Evolutionary conservation across 53 echinoderm and acorn worm species (phyloP), one percentile per base, ranked within the genome.

Genomic region (Astropecten irregularis): DNA sequence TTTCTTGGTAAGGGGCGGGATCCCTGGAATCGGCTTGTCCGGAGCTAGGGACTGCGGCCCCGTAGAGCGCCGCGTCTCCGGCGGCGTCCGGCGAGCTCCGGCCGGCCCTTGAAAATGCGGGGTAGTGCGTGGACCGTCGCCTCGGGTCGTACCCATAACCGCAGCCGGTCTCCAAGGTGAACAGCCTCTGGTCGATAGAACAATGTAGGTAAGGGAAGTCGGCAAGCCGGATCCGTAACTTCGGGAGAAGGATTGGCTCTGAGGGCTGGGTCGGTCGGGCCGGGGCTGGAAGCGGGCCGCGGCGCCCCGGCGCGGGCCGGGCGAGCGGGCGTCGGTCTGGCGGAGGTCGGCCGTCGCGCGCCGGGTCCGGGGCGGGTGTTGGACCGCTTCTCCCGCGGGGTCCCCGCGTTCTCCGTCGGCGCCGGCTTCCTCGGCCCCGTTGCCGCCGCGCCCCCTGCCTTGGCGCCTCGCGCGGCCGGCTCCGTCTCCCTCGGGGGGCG

Each of bases 181-280:
- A 85, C 83, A 91, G 92, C 92, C 92, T 92, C 88, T 82, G 92
- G 88, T 82, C 82, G 77, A 88, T 88, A 92, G 92, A 92, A 92
- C 92, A 85, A 89, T 89, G 90, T 91, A 91, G 92, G 88, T 88
- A 88, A 91, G 91, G 87, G 91, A 91, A 83, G 87, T 91, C 87
- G 84, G 88, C 91, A 88, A 88, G 85, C 88, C 81, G 71, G 91
- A 91, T 84, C 88, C 88, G 79, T 91, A 88, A 88, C 92, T 92
- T 92, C 92, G 81, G 88, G 91, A 91, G 49, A 91, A 91, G 91
- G 91, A 88, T 91, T 91, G 84, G 88, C 88, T 84, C 84, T 88
- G 81, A 62, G 88, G 88, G 71, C 85, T 57, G 90, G 90, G 90
- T 84, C 69, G 79, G 84, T 77, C 77, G 82, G 82, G 88, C 83